These are phyloP conservation scores for Hylaeus anthracinus DNA, from an alignment of 1,140 invertebrate genomes.

Conservation along the genomic window DNA sequence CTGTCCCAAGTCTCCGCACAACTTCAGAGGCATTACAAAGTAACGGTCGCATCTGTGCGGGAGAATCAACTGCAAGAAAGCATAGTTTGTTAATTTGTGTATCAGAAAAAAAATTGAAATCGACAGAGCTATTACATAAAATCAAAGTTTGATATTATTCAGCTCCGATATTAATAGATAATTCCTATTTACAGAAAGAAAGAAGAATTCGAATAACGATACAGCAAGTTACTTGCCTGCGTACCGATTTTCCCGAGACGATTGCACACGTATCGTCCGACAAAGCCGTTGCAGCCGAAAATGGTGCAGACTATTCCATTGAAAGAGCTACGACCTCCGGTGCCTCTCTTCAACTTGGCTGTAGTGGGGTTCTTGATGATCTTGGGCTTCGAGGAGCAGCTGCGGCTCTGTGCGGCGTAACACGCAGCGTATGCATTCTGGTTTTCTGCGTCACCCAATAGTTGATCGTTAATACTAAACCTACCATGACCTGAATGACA, in stretches of 20 bases:
- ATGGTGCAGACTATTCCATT: conserved; percentile 98
- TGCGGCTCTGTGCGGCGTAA: conserved; percentile 63
- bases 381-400: conserved; percentile 70
- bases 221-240: conserved; percentile 83
- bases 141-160: too few species aligned
- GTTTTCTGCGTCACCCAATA: conserved; percentile 58
- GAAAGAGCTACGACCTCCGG: conserved; percentile 96
- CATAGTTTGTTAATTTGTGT: neutral
- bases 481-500: too few species aligned
- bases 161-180: too few species aligned
- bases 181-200: too few species aligned
- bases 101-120: too few species aligned
- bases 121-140: too few species aligned
- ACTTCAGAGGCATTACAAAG: conserved; percentile 88
- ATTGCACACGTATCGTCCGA: conserved; percentile 93
- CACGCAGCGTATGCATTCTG: conserved; percentile 58
- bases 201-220: too few species aligned
- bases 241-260: conserved; percentile 92
- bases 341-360: conserved; percentile 89
- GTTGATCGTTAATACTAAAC: neutral
- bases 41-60: conserved; percentile 95
- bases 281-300: conserved; percentile 94
- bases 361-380: conserved; percentile 82
- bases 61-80: conserved; percentile 89
- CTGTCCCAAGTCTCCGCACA: conserved; percentile 97